Conservation (phyloP, 1,140 invertebrate genomes). For the Calycopis cecrops region DNA sequence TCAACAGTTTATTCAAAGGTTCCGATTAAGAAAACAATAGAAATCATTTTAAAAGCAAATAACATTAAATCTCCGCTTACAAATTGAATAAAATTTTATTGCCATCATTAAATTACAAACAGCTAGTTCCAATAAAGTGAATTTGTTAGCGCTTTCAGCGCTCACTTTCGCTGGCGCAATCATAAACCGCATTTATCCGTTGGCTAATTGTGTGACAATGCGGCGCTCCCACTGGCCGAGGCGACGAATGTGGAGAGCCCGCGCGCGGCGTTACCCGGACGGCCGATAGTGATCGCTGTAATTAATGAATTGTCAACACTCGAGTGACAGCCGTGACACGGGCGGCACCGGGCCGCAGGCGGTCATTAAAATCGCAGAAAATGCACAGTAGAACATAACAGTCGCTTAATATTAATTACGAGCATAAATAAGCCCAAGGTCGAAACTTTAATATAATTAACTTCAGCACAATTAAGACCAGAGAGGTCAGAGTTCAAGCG, state of each 20-base stretch:
- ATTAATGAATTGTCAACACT: slow-evolving; percentile 46
- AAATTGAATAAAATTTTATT: not conserved
- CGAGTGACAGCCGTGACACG: slow-evolving; percentile 19
- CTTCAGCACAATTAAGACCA: too few relatives aligned
- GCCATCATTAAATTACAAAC: not conserved
- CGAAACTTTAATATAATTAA: not conserved
- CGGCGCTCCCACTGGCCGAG: too few relatives aligned
- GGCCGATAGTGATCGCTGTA: slow-evolving; percentile 32
- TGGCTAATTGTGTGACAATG: slow-evolving; percentile 27
- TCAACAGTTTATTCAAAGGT: too few relatives aligned
- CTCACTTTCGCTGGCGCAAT: slow-evolving; percentile 27
- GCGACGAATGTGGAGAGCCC: too few relatives aligned
- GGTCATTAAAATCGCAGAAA: slow-evolving; percentile 23
- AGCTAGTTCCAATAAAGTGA: not conserved
- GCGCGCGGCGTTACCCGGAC: too few relatives aligned
- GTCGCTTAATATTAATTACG: slow-evolving; percentile 21
- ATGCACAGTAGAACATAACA: slow-evolving; percentile 23
- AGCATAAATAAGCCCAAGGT: slow-evolving; percentile 16
- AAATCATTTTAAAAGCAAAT: too few relatives aligned
- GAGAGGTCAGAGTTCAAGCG: too few relatives aligned
- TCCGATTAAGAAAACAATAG: too few relatives aligned
- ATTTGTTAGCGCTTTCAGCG: slow-evolving; percentile 1
- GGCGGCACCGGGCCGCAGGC: too few relatives aligned
- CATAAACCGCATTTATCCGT: slow-evolving; percentile 26
- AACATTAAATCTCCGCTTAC: too few relatives aligned